Conservation (phyloP, 1,140 invertebrate species). For the Copidosoma floridanum region DNA sequence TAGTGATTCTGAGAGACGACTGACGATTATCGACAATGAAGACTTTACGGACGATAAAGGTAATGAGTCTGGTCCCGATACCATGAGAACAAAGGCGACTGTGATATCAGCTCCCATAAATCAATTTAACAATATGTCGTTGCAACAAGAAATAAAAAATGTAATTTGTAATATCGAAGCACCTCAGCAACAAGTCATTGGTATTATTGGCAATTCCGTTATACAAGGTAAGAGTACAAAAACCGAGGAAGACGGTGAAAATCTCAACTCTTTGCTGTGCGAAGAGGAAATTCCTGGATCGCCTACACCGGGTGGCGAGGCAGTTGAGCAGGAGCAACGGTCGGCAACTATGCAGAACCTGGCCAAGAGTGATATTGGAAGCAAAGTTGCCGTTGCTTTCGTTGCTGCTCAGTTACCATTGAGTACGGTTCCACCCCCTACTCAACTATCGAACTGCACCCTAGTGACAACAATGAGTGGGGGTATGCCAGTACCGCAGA, state of each 20-base stretch:
- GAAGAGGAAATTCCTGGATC: conserved; percentile 86
- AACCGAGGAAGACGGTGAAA: conserved; percentile 54
- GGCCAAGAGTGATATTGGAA: conserved; percentile 37
- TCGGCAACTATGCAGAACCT: conserved; percentile 24
- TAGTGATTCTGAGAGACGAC: conserved; percentile 70
- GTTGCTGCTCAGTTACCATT: conserved; percentile 60
- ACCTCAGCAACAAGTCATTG: background rate
- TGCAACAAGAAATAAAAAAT: background rate
- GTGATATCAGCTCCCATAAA: background rate
- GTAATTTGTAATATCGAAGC: background rate
- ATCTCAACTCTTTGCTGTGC: conserved; percentile 71
- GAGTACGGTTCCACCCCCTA: conserved; percentile 61
- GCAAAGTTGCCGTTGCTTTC: conserved; percentile 23
- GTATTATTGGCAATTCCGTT: conserved; percentile 14
- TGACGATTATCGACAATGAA: conserved; percentile 58
- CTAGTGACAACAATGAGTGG: conserved; percentile 36
- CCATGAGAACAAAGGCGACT: background rate
- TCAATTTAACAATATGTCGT: conserved; percentile 9
- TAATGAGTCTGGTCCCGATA: conserved; percentile 35
- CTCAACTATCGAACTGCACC: conserved; percentile 42
- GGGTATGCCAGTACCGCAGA: conserved; percentile 34
- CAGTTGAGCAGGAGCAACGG: conserved; percentile 42
- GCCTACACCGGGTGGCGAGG: conserved; percentile 65
- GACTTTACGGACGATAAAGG: conserved; percentile 44
- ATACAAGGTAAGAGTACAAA: conserved; percentile 8